These are phyloP conservation scores for Ophraella communa DNA, from an alignment of 2,888 invertebrate species.

Conservation along the genomic window DNA sequence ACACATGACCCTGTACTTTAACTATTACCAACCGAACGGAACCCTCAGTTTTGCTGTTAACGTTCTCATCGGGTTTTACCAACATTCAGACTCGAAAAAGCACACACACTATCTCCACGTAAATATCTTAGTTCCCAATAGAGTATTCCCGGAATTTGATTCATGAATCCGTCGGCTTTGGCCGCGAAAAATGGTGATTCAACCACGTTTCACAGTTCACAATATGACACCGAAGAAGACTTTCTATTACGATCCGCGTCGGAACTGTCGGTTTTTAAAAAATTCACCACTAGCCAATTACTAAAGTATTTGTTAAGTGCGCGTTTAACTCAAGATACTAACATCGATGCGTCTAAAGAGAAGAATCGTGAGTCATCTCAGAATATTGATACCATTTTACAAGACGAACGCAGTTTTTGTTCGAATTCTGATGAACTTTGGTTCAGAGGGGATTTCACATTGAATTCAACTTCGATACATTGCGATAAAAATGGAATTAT, in stretches of 20 bases:
- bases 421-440: slow-evolving; percentile 16
- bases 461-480: slow-evolving; percentile 4
- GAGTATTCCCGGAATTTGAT: slow-evolving; percentile 47
- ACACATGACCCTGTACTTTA: background rate
- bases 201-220: slow-evolving; percentile 39
- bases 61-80: slow-evolving; percentile 33
- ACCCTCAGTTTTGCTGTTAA: slow-evolving; percentile 14
- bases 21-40: slow-evolving; percentile 13
- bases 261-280: slow-evolving; percentile 38
- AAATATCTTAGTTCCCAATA: slow-evolving; percentile 40
- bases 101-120: slow-evolving; percentile 28
- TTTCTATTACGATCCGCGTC: slow-evolving; percentile 6
- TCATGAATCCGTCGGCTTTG: slow-evolving; percentile 50
- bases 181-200: slow-evolving; percentile 49
- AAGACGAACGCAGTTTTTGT: slow-evolving; percentile 27
- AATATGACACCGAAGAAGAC: slow-evolving; percentile 20
- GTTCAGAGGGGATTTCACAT: slow-evolving; percentile 18
- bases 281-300: slow-evolving; percentile 47
- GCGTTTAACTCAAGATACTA: slow-evolving; percentile 23
- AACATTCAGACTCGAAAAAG: slow-evolving; percentile 23
- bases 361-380: slow-evolving; percentile 33
- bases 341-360: slow-evolving; percentile 9
- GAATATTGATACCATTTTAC: slow-evolving; percentile 23
- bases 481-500: slow-evolving; percentile 37
- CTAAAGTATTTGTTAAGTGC: slow-evolving; percentile 46